Base-by-base conservation (phyloP, 2,797 vertebrate species). In the Dendrocincla tyrannina region DNA sequence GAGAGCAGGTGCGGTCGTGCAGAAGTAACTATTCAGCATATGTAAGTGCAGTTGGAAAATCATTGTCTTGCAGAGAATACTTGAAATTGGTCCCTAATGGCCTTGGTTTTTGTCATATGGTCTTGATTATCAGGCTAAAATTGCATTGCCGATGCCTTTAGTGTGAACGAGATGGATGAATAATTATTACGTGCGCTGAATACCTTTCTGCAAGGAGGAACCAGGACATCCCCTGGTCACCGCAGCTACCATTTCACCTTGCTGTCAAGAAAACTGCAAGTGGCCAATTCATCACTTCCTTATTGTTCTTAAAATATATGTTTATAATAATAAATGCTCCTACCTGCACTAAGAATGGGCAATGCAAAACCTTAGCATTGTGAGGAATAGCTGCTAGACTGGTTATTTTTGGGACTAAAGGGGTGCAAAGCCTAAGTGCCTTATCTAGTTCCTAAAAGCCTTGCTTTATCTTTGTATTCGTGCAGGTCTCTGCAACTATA, bases 11-110 rank as follows among this genome's bases (percentile, higher is more conserved):
- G 98, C 97, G 91, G 96, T 98, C 96, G 89, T 95, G 97, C 98
- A 98, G 98, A 98, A 98, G 98, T 98, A 98, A 98, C 97, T 98
- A 98, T 98, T 98, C 98, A 98, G 98, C 98, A 98, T 98, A 98
- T 98, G 98, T 98, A 98, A 98, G 98, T 98, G 98, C 98, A 98
- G 98, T 98, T 98, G 97, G 97, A 98, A 98, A 98, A 98, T 98
- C 98, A 98, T 98, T 98, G 98, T 98, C 98, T 99, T 98, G 98
- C 98, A 98, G 98, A 98, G 98, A 98, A 98, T 98, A 98, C 98
- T 98, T 95, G 91, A 98, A 98, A 99, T 98, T 98, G 98, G 98
- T 98, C 98, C 98, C 98, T 99, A 98, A 99, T 98, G 98, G 98
- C 98, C 97, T 97, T 95, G 97, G 98, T 77, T 98, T 98, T 98